phyloP scores from a whole-genome alignment of 2,797 vertebrate species.

The Coracias cyanogaster region DNA sequence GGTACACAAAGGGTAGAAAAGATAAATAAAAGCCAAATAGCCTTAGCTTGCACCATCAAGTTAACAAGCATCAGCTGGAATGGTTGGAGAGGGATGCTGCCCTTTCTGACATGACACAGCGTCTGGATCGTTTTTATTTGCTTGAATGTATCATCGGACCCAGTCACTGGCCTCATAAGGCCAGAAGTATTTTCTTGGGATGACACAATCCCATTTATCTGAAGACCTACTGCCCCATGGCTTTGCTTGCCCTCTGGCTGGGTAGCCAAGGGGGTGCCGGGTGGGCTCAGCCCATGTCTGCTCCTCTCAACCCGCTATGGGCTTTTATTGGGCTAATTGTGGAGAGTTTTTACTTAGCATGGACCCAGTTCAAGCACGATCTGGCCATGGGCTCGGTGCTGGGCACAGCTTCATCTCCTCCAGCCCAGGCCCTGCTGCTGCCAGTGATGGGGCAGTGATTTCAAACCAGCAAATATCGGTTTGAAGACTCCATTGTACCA shows the following conservation, averaged over 20 bases:
- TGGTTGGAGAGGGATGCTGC: conserved; percentile 61
- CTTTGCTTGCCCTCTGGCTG: not conserved
- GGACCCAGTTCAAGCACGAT: rapidly evolving
- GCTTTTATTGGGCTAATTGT: not conserved
- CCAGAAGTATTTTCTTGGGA: not conserved
- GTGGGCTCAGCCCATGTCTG: not conserved
- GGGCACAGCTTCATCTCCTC: not conserved
- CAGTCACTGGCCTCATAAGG: not conserved
- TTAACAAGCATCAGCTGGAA: not conserved
- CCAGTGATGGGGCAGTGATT: not conserved
- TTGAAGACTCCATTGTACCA: conserved; percentile 42
- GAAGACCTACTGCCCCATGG: not conserved
- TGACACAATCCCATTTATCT: not conserved
- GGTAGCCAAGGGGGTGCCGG: not conserved
- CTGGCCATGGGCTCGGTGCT: rapidly evolving
- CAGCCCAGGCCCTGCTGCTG: not conserved
- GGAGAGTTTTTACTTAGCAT: not conserved
- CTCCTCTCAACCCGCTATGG: not conserved
- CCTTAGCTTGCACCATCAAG: not conserved
- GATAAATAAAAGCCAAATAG: not conserved
- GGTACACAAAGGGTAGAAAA: not conserved
- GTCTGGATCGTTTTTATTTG: not conserved
- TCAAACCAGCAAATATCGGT: not conserved
- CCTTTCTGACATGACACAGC: not conserved
- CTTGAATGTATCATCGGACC: not conserved